Conservation (phyloP, 2,113 vertebrate genomes). For the Chionis minor region DNA sequence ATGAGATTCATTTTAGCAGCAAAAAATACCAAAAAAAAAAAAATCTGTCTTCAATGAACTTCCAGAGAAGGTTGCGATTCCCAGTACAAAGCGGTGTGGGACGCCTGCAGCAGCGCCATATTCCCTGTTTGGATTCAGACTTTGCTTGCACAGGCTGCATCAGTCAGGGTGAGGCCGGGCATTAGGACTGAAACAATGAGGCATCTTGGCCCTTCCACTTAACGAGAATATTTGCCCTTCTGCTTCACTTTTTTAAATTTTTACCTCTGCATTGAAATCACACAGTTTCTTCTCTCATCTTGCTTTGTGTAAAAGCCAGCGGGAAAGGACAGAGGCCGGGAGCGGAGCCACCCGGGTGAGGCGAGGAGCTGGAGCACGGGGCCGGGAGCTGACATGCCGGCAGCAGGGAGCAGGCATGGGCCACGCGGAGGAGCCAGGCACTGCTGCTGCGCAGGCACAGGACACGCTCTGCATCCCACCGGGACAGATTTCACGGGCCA, state of each 20-base stretch:
- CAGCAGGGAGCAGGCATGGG: neutral
- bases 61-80: neutral
- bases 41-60: neutral
- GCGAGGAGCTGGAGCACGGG: neutral
- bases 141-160: neutral
- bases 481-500: accelerated
- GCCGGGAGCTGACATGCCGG: neutral
- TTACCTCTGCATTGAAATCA: neutral
- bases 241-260: neutral
- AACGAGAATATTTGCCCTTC: neutral
- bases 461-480: neutral
- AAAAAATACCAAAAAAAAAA: neutral
- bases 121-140: accelerated
- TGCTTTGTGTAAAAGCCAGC: neutral
- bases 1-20: neutral
- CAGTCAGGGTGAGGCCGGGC: neutral
- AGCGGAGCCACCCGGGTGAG: neutral
- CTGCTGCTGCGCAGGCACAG: neutral
- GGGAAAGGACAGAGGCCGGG: accelerated
- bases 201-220: neutral
- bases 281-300: too few relatives aligned
- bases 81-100: accelerated
- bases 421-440: accelerated
- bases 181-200: too few relatives aligned
- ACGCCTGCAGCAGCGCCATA: accelerated